These are phyloP conservation scores for Motacilla alba DNA, from an alignment of 2,113 vertebrate species.

Conservation along the genomic window DNA sequence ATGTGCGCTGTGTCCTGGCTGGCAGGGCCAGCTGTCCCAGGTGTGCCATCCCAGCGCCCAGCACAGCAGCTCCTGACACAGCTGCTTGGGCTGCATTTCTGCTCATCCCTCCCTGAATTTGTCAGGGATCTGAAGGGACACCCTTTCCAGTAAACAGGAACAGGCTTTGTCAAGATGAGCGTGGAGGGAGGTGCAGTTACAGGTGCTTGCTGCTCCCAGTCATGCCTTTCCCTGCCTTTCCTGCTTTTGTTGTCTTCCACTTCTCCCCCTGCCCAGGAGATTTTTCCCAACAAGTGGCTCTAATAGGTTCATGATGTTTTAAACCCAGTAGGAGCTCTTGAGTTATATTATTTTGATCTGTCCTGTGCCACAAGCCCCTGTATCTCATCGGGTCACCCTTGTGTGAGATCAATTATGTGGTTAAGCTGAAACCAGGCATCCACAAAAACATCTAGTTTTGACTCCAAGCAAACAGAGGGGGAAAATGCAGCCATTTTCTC, in stretches of 20 bases:
- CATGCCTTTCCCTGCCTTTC: neutral
- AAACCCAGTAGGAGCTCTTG: neutral
- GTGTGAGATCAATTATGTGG: neutral
- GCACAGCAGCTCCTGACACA: neutral
- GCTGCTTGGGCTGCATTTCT: accelerated
- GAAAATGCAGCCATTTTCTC: neutral
- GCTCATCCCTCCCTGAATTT: neutral
- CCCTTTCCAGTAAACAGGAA: neutral
- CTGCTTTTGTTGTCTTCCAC: neutral
- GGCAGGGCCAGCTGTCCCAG: neutral
- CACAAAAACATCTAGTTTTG: neutral
- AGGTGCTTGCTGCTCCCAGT: neutral
- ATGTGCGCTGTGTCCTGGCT: neutral
- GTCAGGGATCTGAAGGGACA: neutral
- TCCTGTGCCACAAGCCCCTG: neutral
- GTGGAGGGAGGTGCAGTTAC: neutral
- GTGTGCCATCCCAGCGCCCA: neutral
- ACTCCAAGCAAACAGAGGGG: neutral
- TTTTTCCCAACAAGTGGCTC: neutral
- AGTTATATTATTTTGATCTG: neutral
- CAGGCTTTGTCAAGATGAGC: neutral
- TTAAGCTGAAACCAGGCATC: neutral
- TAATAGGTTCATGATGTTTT: neutral
- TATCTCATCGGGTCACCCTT: neutral
- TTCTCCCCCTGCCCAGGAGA: neutral